Percentiles rank a stretch among this genome's conserved stretches.
These are phyloP conservation scores for Lordiphosa mommai DNA, from an alignment of 1,140 invertebrate genomes.

Conservation along the genomic window DNA sequence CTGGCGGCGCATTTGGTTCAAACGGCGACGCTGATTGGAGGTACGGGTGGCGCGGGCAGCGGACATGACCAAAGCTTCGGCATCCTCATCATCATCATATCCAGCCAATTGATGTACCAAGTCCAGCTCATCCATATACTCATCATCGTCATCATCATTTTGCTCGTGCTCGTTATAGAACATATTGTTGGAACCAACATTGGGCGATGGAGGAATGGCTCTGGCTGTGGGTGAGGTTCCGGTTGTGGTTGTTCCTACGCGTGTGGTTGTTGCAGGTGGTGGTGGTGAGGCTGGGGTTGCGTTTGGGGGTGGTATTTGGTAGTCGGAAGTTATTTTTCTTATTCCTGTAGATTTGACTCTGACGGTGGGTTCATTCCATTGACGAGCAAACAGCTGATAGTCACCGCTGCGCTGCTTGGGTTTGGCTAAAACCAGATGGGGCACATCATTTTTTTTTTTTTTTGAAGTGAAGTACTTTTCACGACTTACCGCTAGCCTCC, in stretches of 20 bases:
- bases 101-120: background rate
- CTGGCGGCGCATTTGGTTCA: slow-evolving; percentile 19
- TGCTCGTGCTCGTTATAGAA: slow-evolving; percentile 21
- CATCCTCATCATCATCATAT: slow-evolving; percentile 8
- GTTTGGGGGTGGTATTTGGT: slow-evolving; percentile 9
- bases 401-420: slow-evolving; percentile 25
- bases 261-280: slow-evolving; percentile 16
- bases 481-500: slow-evolving; percentile 45
- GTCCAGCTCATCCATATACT: background rate
- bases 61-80: background rate
- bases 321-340: too few species aligned
- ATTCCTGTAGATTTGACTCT: too few species aligned
- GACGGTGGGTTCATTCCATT: slow-evolving; percentile 29
- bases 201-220: too few species aligned
- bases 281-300: background rate
- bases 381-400: slow-evolving; percentile 36
- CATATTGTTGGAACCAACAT: slow-evolving; percentile 8
- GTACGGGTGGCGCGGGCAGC: slow-evolving; percentile 13
- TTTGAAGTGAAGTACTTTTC: too few species aligned
- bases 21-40: slow-evolving; percentile 23
- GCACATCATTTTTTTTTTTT: too few species aligned
- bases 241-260: background rate
- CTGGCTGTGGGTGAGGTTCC: background rate
- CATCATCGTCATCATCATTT: slow-evolving; percentile 8
- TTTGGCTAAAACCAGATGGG: slow-evolving; percentile 36